Evolutionary conservation across 2,888 invertebrate species (phyloP), one percentile per base, ranked within the genome.

Genomic region (Terebella lapidaria): DNA sequence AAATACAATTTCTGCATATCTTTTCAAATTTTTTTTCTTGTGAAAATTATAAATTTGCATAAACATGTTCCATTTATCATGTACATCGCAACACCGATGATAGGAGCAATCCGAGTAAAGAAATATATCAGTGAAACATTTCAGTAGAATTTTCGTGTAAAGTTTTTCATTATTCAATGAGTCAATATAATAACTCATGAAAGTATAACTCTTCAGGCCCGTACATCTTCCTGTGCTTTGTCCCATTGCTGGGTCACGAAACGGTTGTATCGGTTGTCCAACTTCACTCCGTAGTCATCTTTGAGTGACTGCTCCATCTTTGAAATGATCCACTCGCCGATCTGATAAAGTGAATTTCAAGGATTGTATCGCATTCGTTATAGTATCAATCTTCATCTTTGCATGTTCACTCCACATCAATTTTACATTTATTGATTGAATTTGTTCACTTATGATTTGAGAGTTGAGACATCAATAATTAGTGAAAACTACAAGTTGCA

Each of bases 181-280:
- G n/a, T n/a, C n/a, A n/a, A n/a, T n/a, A n/a, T n/a, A n/a, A n/a
- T n/a, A n/a, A n/a, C n/a, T n/a, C n/a, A n/a, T n/a, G n/a, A n/a
- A n/a, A n/a, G n/a, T n/a, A n/a, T n/a, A n/a, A n/a, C n/a, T n/a
- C n/a, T n/a, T n/a, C n/a, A n/a, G n/a, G n/a, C n/a, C n/a, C n/a
- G n/a, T 26, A 67, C 67, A 42, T 63, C 57, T 1, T 35, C 24
- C 56, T 67, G 67, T 18, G 67, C 65, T 45, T 58, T 61, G 52
- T 67, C 59, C 67, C 67, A 67, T 3, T 55, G 60, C 18, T 61
- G 56, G 15, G 67, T 67, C 52, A 66, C 57, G 30, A 57, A 56
- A 24, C 57, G 27, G 35, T 64, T 64, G 60, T 63, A 63, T 29
- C 30, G 26, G 22, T 60, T 60, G 22, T 63, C 63, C 29, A 59